phyloP scores from a whole-genome alignment of 2,888 invertebrate species.

The Tanypteryx hageni region DNA sequence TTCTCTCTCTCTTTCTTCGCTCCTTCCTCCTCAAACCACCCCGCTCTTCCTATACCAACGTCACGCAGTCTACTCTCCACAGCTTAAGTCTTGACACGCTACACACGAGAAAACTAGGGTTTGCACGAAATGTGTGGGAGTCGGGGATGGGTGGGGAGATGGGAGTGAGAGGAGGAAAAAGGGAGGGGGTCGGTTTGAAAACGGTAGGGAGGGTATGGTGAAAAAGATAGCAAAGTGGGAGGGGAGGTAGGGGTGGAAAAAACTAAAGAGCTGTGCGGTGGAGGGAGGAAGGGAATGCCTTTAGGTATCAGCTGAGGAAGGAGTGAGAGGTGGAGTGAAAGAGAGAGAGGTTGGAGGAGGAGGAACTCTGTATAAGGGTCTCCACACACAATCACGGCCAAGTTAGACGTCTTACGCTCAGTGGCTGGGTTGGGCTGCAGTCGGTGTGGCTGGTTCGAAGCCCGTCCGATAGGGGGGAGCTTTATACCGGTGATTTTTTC shows the following conservation, averaged over 20 bases:
- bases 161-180: background rate
- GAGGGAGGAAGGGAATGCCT: conserved; percentile 37
- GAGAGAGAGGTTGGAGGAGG: background rate
- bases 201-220: conserved; percentile 1
- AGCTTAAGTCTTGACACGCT: conserved; percentile 64
- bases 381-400: conserved; percentile 57
- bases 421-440: conserved; percentile 55
- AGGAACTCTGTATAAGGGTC: conserved; percentile 47
- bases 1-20: background rate
- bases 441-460: conserved; percentile 18
- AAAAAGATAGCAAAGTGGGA: conserved; percentile 29
- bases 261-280: conserved; percentile 28
- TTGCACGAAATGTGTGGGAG: conserved; percentile 64
- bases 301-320: conserved; percentile 42
- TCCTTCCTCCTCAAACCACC: conserved; percentile 34
- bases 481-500: background rate
- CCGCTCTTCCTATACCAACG: conserved; percentile 37
- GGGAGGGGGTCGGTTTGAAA: conserved; percentile 27
- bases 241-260: conserved; percentile 33
- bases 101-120: conserved; percentile 64
- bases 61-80: conserved; percentile 65
- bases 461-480: background rate
- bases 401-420: conserved; percentile 55
- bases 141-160: conserved; percentile 6
- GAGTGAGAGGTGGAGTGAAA: background rate